These are phyloP conservation scores for Toxonevra muliebris DNA, from an alignment of 2,888 invertebrate species.

Conservation along the genomic window DNA sequence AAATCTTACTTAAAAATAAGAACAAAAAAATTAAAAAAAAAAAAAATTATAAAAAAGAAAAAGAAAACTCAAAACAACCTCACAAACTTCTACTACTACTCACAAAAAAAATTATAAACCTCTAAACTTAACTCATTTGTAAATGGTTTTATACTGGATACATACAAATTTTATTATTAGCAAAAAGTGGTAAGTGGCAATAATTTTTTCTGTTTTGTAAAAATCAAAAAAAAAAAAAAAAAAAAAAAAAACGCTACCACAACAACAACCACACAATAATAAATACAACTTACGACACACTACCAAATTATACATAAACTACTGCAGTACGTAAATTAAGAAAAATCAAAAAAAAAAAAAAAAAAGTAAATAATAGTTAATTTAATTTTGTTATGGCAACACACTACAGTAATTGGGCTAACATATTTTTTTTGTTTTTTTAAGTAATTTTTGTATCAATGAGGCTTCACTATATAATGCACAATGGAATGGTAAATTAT, in stretches of 20 bases:
- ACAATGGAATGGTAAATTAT: no score
- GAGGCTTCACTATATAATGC: no score
- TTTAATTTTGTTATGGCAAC: not conserved
- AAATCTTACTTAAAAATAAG: conserved; percentile 45
- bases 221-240: conserved; percentile 24
- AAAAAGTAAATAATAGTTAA: conserved; percentile 4
- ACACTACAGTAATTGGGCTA: not conserved
- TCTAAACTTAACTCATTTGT: conserved; percentile 13
- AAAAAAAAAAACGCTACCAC: conserved; percentile 6
- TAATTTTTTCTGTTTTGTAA: conserved; percentile 30
- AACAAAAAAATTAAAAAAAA: conserved; percentile 35
- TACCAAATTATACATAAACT: conserved; percentile 7
- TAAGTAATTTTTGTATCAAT: not conserved
- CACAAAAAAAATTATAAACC: conserved; percentile 26
- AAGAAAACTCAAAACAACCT: conserved; percentile 38
- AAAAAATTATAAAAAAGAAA: conserved; percentile 33
- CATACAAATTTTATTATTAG: conserved; percentile 33
- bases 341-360: not conserved
- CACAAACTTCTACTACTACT: conserved; percentile 31
- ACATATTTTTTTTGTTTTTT: not conserved
- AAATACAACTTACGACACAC: conserved; percentile 19
- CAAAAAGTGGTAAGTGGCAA: conserved; percentile 53
- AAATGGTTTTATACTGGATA: conserved; percentile 23
- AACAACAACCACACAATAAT: conserved; percentile 27
- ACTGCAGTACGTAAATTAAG: no score